These are phyloP conservation scores for Eristalis tenax DNA, from an alignment of 2,888 invertebrate genomes.

Conservation along the genomic window DNA sequence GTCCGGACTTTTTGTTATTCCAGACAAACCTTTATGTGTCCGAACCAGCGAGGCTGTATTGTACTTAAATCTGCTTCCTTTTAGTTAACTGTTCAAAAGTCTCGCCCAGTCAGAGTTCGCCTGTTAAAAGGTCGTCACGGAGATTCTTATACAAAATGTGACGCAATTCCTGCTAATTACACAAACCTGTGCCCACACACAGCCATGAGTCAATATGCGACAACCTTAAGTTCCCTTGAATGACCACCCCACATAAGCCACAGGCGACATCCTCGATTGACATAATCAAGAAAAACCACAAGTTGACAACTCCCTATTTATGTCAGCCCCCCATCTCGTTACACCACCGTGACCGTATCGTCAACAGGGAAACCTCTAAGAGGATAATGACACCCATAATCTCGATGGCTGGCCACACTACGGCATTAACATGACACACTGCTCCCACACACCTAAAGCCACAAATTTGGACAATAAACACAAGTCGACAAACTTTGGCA, in stretches of 20 bases:
- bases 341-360: background rate
- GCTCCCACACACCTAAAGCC: background rate
- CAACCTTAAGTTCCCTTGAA: background rate
- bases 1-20: no score
- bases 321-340: background rate
- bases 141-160: no score
- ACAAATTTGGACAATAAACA: constrained; percentile 42
- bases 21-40: no score
- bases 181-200: background rate
- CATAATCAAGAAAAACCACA: background rate
- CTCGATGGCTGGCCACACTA: constrained; percentile 24
- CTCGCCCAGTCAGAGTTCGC: no score
- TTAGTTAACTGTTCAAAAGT: no score
- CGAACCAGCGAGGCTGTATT: no score
- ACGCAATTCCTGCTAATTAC: no score
- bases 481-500: constrained; percentile 45
- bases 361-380: background rate
- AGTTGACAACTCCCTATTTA: background rate
- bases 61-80: no score
- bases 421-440: constrained; percentile 38
- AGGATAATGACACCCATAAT: constrained; percentile 21
- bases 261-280: background rate
- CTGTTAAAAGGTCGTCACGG: no score
- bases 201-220: background rate
- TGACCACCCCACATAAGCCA: background rate